Evolutionary conservation across 2,888 invertebrate species (phyloP), one percentile per base, ranked within the genome.

Genomic region (Disparrhopalites patrizii): DNA sequence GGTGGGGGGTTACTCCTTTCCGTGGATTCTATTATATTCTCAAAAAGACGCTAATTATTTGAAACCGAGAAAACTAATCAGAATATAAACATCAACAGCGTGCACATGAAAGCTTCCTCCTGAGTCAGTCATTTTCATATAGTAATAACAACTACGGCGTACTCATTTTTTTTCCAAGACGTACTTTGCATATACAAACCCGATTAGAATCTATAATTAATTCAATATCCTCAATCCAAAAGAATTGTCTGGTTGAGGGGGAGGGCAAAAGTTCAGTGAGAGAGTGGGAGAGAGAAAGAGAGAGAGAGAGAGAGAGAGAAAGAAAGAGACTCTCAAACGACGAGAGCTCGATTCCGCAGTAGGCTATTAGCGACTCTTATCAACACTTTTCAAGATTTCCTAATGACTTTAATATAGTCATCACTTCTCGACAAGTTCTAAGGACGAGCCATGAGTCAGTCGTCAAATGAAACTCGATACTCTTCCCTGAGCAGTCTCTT

Each of bases 351-450:
- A 40, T 40, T 40, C 18, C 5, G 40, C 40, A 40, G 3, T 15
- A 40, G 3, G 3, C 40, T 40, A 60, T 60, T 60, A 60, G 47
- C 60, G 50, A 57, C 50, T 60, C n/a, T 31, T 58, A 50, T 60
- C 43, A 60, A 50, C 60, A 60, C 60, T 60, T 50, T 31, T 60
- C 23, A 58, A 20, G 31, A 50, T 50, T 47, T 50, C 25, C 8
- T 3, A 50, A 50, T 50, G 50, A 50, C 50, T 50, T 50, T 20
- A 25, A 50, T 10, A 36, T 50, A 20, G 13, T 40, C 13, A 40
- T 40, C 5, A 18, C n/a, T 40, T 40, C 18, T 40, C 40, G 18
- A 40, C 40, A 40, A 40, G 15, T 5, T 10, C 13, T 18, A 3
- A 40, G 40, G 40, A 40, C 13, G 18, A 3, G 40, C 3, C 15